Base-by-base conservation (phyloP, 2,888 invertebrate genomes). In the Liodrosophila aerea region DNA sequence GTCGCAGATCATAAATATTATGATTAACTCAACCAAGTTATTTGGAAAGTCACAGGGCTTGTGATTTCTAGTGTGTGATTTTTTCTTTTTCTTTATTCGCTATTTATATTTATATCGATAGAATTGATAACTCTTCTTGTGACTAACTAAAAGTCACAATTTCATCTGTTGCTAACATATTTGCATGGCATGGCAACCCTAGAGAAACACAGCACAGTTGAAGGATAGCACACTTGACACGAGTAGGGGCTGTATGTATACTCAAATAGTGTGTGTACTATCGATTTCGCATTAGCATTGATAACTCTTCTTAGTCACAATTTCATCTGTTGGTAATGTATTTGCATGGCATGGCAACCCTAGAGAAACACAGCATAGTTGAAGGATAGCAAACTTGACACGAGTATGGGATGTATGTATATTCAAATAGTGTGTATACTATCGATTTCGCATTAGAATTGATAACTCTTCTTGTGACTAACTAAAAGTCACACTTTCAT, bases 1-100 rank as follows among this genome's bases (percentile, higher is more conserved):
- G 51, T 39, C 47, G 45, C 46, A 45, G 50, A 82, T 77, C 75
- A 61, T 76, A 81, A 77, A 77, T 73, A 53, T 60, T 47, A 7
- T 49, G 61, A 58, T 62, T 61, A 54, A 40, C 30, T 27, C 22
- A 12, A 15, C 41, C 34, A 13, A 58, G 27, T 64, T 64, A 51
- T 46, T 22, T 40, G 12, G 30, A 22, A 52, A 57, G 41, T 29
- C 50, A 39, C 34, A 31, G 22, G 11, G 44, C 50, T 62, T 58
- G 57, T 52, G 57, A 53, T 44, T 50, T 57, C 1, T 33, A 18
- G 39, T 18, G 9, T 18, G 2, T 31, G 34, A 33, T 37, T 45
- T 45, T 54, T 54, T 41, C 27, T 22, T 46, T 59, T 59, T 53
- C 31, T 9, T 15, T 34, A 5, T 9, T 40, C 9, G 7, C 12